Percentiles rank a stretch among this genome's conserved stretches.
These are phyloP conservation scores for Drymodes brunneopygia DNA, from an alignment of 2,113 vertebrate genomes.

Conservation along the genomic window DNA sequence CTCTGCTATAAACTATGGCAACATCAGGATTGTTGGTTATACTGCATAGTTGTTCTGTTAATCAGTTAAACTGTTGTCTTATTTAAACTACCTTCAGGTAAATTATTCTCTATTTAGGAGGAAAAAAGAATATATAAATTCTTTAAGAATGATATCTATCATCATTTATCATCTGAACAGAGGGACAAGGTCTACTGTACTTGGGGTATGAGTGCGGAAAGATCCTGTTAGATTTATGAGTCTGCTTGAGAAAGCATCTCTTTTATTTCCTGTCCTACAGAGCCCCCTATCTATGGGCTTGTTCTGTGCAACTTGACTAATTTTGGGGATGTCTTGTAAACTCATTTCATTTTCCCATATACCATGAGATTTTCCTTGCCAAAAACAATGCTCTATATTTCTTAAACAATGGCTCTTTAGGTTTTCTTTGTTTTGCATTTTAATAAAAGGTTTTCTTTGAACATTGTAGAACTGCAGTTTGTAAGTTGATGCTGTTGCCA, in stretches of 20 bases:
- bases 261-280: constrained; percentile 43
- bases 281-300: constrained; percentile 45
- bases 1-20: background rate
- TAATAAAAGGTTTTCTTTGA: background rate
- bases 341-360: background rate
- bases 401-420: background rate
- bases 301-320: background rate
- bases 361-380: background rate
- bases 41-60: background rate
- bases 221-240: constrained; percentile 21
- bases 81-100: constrained; percentile 45
- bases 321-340: background rate
- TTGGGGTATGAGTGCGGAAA: constrained; percentile 1
- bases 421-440: background rate
- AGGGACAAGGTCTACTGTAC: constrained; percentile 31
- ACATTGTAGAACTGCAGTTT: background rate
- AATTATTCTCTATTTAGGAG: constrained; percentile 11
- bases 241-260: background rate
- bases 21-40: background rate
- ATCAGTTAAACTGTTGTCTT: background rate
- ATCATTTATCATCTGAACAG: constrained; percentile 48
- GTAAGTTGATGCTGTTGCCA: background rate
- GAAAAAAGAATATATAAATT: constrained; percentile 22
- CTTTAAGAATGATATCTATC: constrained; percentile 37
- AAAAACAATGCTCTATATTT: background rate